Evolutionary conservation across 1,140 invertebrate genomes (phyloP), one percentile per base, ranked within the genome.

Genomic region (Eciton burchellii): DNA sequence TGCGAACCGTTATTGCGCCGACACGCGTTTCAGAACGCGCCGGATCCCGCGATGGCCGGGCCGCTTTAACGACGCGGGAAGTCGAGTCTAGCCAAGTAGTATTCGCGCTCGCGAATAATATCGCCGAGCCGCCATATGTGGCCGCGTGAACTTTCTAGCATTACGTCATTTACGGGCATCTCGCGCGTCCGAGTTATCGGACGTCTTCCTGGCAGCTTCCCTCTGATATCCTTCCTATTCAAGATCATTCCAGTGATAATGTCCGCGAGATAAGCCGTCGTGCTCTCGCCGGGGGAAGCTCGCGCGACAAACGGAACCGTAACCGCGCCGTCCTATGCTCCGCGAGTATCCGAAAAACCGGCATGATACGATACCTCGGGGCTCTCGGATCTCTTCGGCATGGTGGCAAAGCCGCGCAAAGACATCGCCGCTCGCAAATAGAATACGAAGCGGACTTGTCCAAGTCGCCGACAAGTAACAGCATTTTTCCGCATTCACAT

Each of bases 101-200:
- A 35, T 16, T 26, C 35, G 21, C 35, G 62, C 43, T 19, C 35
- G 63, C 68, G 68, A 77, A 45, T 77, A 68, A 77, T 56, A 77
- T 45, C 12, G 35, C 19, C n/a, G 43, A n/a, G n/a, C n/a, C n/a
- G 49, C 57, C 60, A 56, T 12, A 26, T 41, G 24, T 77, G 26
- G 3, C 60, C 8, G 21, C 16, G 21, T 68, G 49, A 77, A 77
- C 74, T 77, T 77, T 77, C 62, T 77, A 77, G 19, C n/a, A 56
- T 77, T 52, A 16, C 12, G 14, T 66, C 21, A 54, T 26, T 68
- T 68, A 68, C 11, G 47, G 41, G 6, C 52, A 26, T 52, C 0
- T 2, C 26, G 16, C 5, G 12, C 26, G 9, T 76, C n/a, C 21
- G n/a, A 49, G 35, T 60, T 45, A 19, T 54, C 45, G 12, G n/a